phyloP scores from a whole-genome alignment of 2,888 invertebrate genomes.

The Achlya flavicornis region DNA sequence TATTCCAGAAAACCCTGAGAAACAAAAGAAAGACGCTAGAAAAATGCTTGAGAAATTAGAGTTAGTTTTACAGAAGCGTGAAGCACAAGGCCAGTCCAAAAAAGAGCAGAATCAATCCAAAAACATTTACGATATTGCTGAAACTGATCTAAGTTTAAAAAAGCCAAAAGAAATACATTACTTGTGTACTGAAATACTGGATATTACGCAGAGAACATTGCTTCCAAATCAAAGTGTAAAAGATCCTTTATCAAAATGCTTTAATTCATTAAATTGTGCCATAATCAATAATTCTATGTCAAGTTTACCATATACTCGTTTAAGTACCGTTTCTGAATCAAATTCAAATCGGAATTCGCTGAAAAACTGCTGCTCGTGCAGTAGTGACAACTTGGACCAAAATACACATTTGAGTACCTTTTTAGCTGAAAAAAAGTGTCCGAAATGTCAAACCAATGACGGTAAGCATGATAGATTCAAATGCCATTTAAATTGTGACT shows the following conservation, averaged over 20 bases:
- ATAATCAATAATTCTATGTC: slow-evolving; percentile 62
- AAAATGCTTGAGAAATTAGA: slow-evolving; percentile 87
- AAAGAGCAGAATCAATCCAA: slow-evolving; percentile 10
- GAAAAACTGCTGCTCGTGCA: slow-evolving; percentile 54
- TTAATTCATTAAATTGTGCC: slow-evolving; percentile 75
- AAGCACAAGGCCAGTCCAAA: slow-evolving; percentile 57
- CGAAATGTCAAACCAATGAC: slow-evolving; percentile 58
- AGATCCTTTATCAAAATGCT: slow-evolving; percentile 66
- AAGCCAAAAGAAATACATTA: slow-evolving; percentile 78
- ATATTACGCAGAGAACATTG: slow-evolving; percentile 65
- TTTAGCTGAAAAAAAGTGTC: slow-evolving; percentile 40
- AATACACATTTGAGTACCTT: slow-evolving; percentile 12
- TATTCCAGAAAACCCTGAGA: slow-evolving; percentile 50
- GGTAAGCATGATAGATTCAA: slow-evolving; percentile 61
- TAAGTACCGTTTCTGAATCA: slow-evolving; percentile 46
- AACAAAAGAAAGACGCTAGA: slow-evolving; percentile 80
- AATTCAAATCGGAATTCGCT: slow-evolving; percentile 39
- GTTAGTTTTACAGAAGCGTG: slow-evolving; percentile 80
- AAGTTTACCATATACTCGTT: slow-evolving; percentile 70
- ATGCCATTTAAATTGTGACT: slow-evolving; percentile 72
- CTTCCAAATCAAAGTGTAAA: slow-evolving; percentile 52
- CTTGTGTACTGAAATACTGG: slow-evolving; percentile 77
- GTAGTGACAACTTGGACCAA: slow-evolving; percentile 46
- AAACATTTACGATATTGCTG: slow-evolving; percentile 49
- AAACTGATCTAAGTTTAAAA: slow-evolving; percentile 52